Conservation (phyloP, 2,797 vertebrate genomes). For the Oreochromis mossambicus region DNA sequence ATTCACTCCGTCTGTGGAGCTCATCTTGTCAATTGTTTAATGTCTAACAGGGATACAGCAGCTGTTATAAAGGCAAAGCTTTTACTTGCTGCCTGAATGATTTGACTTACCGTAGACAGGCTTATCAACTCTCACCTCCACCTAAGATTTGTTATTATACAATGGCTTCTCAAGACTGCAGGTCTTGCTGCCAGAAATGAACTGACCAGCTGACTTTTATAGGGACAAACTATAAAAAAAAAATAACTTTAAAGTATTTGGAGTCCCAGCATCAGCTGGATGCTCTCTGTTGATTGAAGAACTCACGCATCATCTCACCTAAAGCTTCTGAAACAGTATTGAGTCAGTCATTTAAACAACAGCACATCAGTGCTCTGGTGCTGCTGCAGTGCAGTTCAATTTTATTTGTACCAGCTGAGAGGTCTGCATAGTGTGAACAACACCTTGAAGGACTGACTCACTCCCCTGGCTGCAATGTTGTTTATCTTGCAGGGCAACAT, state of each 20-base stretch:
- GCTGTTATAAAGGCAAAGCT: constrained; percentile 10
- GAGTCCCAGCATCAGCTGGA: constrained; percentile 7
- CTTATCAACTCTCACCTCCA: constrained; percentile 20
- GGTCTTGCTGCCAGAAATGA: not conserved
- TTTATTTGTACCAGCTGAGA: constrained; percentile 21
- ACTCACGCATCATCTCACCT: constrained; percentile 1
- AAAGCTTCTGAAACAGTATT: not conserved
- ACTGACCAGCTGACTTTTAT: not conserved
- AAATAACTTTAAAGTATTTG: not conserved
- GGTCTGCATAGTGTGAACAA: constrained; percentile 14
- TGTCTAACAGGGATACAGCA: not conserved
- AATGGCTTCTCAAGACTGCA: constrained; percentile 1
- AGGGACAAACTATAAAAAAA: not conserved
- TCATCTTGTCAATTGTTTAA: not conserved
- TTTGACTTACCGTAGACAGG: constrained; percentile 4
- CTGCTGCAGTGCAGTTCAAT: constrained; percentile 38
- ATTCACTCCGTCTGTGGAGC: not conserved
- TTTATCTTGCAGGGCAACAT: not conserved
- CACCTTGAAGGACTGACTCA: constrained; percentile 30
- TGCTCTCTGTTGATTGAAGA: constrained; percentile 2
- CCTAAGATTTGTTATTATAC: constrained; percentile 18
- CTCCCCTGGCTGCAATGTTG: constrained; percentile 8
- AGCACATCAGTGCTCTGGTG: not conserved
- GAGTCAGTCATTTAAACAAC: constrained; percentile 30
- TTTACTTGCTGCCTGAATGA: constrained; percentile 11